Conservation (phyloP, 53 echinoderm and acorn worm species). For the Echinometra lucunter region DNA sequence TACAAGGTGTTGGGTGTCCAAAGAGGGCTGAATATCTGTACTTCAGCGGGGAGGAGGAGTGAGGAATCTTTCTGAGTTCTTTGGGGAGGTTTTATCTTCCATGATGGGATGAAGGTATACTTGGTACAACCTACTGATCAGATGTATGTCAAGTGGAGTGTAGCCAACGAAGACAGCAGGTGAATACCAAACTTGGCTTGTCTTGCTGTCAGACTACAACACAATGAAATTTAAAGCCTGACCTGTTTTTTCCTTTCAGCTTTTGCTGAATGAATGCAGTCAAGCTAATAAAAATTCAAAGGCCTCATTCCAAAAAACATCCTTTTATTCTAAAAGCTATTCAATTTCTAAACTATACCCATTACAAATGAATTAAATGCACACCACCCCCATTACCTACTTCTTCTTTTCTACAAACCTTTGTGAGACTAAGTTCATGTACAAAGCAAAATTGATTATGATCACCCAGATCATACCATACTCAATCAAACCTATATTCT, state of each 20-base stretch:
- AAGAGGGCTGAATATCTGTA: background rate
- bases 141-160: conserved; percentile 43
- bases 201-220: background rate
- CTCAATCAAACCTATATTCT: background rate
- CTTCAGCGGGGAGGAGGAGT: background rate
- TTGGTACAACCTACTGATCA: background rate
- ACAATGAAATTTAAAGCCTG: conserved; percentile 12
- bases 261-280: background rate
- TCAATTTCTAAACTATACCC: background rate
- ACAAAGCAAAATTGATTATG: background rate
- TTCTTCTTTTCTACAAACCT: background rate
- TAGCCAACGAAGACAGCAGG: conserved; percentile 13
- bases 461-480: background rate
- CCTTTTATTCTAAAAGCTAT: background rate
- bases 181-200: conserved; percentile 2
- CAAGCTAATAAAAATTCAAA: background rate
- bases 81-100: conserved; percentile 41
- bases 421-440: background rate
- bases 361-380: background rate
- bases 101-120: background rate
- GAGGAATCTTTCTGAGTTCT: background rate
- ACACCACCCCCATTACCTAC: background rate
- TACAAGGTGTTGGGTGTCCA: conserved; percentile 29
- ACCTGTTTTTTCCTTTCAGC: conserved; percentile 7
- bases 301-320: background rate